phyloP scores from a whole-genome alignment of 2,113 vertebrate genomes.

The Noturus placidus region DNA sequence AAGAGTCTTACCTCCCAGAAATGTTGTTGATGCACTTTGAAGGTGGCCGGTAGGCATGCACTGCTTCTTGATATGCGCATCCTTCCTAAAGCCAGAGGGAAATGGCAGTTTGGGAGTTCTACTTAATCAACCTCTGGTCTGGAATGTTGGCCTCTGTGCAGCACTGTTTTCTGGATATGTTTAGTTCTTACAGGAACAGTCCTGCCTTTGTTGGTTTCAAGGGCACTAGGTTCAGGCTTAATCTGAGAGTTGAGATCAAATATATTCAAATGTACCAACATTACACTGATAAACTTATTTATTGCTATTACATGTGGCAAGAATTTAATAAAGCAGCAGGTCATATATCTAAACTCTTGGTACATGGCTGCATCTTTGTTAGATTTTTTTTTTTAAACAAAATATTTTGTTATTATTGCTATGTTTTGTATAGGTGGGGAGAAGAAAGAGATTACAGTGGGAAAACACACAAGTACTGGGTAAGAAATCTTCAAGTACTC shows the following conservation, averaged over 20 bases:
- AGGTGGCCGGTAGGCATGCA: constrained; percentile 32
- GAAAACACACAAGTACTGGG: constrained; percentile 86
- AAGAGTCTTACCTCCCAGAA: background rate
- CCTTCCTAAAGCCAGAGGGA: constrained; percentile 45
- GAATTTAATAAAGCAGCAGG: background rate
- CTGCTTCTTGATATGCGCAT: constrained; percentile 53
- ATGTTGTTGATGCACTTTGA: constrained; percentile 28
- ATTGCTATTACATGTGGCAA: background rate
- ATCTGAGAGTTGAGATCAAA: constrained; percentile 16
- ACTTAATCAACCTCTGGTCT: constrained; percentile 42
- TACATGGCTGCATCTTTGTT: background rate
- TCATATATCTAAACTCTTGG: background rate
- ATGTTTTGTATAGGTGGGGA: constrained; percentile 82
- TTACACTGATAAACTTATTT: background rate
- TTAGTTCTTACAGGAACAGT: constrained; percentile 29
- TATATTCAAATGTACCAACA: constrained; percentile 5
- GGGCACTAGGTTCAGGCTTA: background rate
- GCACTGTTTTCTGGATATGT: constrained; percentile 57
- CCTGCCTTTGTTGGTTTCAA: background rate
- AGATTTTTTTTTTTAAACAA: background rate
- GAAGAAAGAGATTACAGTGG: constrained; percentile 80
- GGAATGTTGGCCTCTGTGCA: constrained; percentile 15
- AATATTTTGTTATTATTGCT: background rate
- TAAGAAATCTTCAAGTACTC: constrained; percentile 65
- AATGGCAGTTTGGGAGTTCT: constrained; percentile 55